phyloP scores from a whole-genome alignment of 2,797 vertebrate genomes.

The Onychomys arenicola region DNA sequence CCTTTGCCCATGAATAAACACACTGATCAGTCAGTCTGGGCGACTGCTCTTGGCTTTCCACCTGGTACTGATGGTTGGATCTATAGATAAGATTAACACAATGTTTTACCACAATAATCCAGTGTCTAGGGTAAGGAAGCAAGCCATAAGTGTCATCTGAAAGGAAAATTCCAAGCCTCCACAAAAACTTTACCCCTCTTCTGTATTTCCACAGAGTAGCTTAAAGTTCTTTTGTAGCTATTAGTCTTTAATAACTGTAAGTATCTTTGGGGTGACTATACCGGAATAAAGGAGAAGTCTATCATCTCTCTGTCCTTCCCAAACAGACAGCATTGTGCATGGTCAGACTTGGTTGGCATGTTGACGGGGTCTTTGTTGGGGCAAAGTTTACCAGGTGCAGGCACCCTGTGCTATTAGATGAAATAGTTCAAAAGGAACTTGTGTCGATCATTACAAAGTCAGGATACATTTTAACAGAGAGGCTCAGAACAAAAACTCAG shows the following conservation, averaged over 20 bases:
- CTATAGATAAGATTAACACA: accelerated
- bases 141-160: neutral
- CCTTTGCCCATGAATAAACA: neutral
- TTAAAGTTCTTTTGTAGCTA: neutral
- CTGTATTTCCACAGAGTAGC: neutral
- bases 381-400: accelerated
- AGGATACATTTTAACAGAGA: neutral
- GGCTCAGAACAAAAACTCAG: neutral
- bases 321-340: neutral
- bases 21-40: accelerated
- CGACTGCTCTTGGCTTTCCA: neutral
- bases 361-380: accelerated
- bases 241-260: neutral
- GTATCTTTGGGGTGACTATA: neutral
- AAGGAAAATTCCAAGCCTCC: neutral
- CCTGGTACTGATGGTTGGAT: neutral
- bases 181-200: neutral
- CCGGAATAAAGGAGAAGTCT: neutral
- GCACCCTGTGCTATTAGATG: neutral
- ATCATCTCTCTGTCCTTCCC: neutral
- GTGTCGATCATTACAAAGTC: neutral
- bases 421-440: neutral
- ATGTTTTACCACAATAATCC: neutral
- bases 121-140: neutral
- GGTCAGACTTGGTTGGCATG: neutral